These are phyloP conservation scores for Thumatha senex DNA, from an alignment of 2,888 invertebrate species.

Conservation along the genomic window DNA sequence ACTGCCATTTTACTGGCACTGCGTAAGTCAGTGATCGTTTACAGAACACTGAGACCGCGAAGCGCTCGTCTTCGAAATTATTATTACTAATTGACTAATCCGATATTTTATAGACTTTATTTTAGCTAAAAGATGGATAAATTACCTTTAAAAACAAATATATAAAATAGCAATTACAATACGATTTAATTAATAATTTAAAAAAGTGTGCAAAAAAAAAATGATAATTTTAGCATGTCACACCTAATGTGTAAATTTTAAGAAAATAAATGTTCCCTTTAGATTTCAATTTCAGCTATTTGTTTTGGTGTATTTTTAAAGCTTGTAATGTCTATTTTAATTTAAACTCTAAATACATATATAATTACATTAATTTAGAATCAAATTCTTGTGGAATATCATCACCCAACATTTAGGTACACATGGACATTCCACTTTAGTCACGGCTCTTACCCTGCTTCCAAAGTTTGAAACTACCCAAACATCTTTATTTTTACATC, in stretches of 20 bases:
- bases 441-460: not conserved
- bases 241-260: not conserved
- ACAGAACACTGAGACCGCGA: too few relatives aligned
- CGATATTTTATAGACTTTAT: not conserved
- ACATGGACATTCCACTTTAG: too few relatives aligned
- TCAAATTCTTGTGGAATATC: not conserved
- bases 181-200: too few relatives aligned
- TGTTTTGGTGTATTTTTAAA: not conserved
- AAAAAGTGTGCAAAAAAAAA: not conserved
- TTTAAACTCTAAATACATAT: not conserved
- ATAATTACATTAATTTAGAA: not conserved
- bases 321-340: not conserved
- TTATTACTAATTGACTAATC: not conserved
- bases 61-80: not conserved
- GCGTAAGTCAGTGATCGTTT: too few relatives aligned
- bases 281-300: not conserved
- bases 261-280: not conserved
- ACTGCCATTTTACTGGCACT: too few relatives aligned
- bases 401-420: too few relatives aligned
- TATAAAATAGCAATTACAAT: too few relatives aligned
- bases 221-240: too few relatives aligned
- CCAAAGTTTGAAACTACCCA: not conserved
- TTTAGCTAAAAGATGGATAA: not conserved
- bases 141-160: not conserved
- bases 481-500: not conserved